Base-by-base conservation (phyloP, 2,113 vertebrate genomes). In the Pyxicephalus adspersus region DNA sequence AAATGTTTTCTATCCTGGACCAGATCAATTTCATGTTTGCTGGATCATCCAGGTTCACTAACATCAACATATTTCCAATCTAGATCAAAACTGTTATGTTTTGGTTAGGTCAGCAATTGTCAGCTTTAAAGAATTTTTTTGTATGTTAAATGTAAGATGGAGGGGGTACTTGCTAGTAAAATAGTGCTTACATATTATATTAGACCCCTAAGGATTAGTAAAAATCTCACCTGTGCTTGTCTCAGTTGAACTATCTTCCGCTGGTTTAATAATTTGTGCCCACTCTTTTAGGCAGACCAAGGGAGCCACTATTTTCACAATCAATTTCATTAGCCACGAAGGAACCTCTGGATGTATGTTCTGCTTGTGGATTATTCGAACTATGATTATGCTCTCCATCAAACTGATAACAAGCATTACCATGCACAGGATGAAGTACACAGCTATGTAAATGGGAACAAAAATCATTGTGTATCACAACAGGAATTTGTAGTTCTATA, bases 341-440 rank as follows among this genome's bases (percentile, higher is more conserved):
- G 97, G 97, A 1, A 98, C 96, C 0, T 92, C 95, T 2, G 92
- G 90, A 89, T 98, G 96, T 80, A 98, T 90, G 76, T 98, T 95
- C 77, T 98, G 95, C 79, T 96, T 96, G 86, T 99, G 96, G 19
- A 98, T 95, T 89, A 99, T 86, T 51, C 94, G 88, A 61, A 98
- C 95, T 0, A 99, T 98, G 86, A 99, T 84, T 83, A 98, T 96
- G 1, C 96, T 98, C 87, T 99, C 97, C 0, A 91, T 94, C 81
- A 99, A 88, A 87, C 97, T 99, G 90, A 99, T 93, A 79, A 99
- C 97, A 18, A 99, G 91, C 77, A 99, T 88, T 0, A 96, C 97
- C 98, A 99, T 99, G 90, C 98, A 99, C 29, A 99, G 96, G 60
- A 98, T 92, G 0, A 99, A 99, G 85, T 99, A 98, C 83, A 95